phyloP scores from a whole-genome alignment of 2,888 invertebrate species.

The Griposia aprilina region DNA sequence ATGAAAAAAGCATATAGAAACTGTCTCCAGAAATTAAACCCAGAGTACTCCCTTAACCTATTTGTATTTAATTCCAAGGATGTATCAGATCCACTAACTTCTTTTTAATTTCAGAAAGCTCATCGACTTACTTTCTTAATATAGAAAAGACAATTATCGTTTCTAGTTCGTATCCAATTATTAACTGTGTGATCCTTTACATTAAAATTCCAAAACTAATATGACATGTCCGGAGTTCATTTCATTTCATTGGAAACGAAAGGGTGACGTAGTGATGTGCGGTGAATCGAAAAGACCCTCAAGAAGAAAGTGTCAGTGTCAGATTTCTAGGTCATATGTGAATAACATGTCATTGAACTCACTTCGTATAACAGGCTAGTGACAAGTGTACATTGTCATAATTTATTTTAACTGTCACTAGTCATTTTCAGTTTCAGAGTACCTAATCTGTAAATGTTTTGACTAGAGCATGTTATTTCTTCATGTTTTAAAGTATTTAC shows the following conservation, averaged over 20 bases:
- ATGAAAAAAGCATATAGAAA: not conserved
- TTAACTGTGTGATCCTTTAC: not conserved
- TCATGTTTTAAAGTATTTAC: not conserved
- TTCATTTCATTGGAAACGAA: constrained; percentile 72
- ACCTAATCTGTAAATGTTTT: constrained; percentile 3
- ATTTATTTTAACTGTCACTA: constrained; percentile 39
- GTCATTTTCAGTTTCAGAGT: constrained; percentile 28
- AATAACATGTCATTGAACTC: constrained; percentile 88
- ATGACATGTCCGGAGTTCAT: constrained; percentile 54
- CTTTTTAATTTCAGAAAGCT: not conserved
- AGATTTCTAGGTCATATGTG: constrained; percentile 86
- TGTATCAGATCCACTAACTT: not conserved
- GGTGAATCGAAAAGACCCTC: constrained; percentile 82
- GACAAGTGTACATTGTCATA: constrained; percentile 74
- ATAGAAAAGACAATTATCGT: not conserved
- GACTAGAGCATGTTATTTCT: not conserved
- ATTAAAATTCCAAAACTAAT: constrained; percentile 33
- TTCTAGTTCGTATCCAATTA: not conserved
- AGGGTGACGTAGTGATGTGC: constrained; percentile 76
- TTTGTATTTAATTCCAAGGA: not conserved
- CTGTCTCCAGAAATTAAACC: not conserved
- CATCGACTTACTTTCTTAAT: not conserved
- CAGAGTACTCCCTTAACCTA: not conserved
- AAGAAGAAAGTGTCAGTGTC: constrained; percentile 87
- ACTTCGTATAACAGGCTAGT: constrained; percentile 75